Percentiles rank a stretch among this genome's conserved stretches.
phyloP scores from a whole-genome alignment of 2,888 invertebrate genomes.

The Pilophorus perplexus region DNA sequence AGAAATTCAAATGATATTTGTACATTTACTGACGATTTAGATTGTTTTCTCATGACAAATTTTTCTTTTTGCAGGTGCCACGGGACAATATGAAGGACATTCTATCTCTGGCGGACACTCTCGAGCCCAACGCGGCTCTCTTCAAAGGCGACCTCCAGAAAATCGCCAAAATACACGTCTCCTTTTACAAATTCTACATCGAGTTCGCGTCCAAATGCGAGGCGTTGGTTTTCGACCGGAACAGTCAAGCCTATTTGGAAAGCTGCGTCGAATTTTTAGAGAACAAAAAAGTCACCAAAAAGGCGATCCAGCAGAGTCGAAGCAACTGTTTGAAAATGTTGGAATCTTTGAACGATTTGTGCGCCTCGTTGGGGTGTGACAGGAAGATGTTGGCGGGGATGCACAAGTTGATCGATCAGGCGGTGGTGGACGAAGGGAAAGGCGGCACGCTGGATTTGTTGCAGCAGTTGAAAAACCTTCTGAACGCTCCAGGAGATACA shows the following conservation, averaged over 20 bases:
- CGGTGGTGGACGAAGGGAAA: not conserved
- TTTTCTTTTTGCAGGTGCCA: not conserved
- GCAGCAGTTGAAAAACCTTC: conserved; percentile 25
- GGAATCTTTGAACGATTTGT: conserved; percentile 24
- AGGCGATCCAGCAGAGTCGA: conserved; percentile 13
- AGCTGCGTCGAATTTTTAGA: conserved; percentile 18
- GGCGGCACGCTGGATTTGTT: conserved; percentile 20
- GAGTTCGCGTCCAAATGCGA: conserved; percentile 24
- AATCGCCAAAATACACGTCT: conserved; percentile 18
- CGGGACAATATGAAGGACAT: not conserved
- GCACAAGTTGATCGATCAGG: not conserved
- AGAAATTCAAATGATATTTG: too few relatives aligned
- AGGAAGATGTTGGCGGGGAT: not conserved
- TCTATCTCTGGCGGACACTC: not conserved
- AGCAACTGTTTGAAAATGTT: conserved; percentile 10
- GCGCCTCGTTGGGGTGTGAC: conserved; percentile 1
- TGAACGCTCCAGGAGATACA: not conserved
- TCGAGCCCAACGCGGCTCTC: not conserved
- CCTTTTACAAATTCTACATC: conserved; percentile 27
- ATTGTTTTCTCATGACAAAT: too few relatives aligned
- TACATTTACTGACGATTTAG: too few relatives aligned
- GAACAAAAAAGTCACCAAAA: conserved; percentile 1
- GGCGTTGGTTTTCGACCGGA: conserved; percentile 19
- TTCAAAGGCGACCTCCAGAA: conserved; percentile 1
- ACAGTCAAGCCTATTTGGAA: conserved; percentile 18